Conservation (phyloP, 2,113 vertebrate genomes). For the Seriola quinqueradiata region DNA sequence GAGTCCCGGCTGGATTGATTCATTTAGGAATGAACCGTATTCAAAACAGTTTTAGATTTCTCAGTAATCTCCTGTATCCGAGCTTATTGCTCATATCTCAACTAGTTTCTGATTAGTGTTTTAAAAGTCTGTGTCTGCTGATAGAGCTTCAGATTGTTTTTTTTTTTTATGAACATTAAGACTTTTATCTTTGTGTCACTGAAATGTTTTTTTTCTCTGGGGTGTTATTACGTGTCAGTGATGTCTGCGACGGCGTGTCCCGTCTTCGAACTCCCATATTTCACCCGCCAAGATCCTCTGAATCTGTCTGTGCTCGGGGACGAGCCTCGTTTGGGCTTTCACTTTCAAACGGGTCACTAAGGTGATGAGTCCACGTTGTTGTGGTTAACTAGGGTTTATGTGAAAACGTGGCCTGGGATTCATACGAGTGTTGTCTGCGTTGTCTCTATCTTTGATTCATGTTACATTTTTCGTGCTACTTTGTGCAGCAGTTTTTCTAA, state of each 20-base stretch:
- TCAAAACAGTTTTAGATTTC: conserved; percentile 15
- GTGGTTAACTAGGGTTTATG: conserved; percentile 28
- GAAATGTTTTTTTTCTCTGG: not conserved
- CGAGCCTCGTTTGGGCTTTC: conserved; percentile 24
- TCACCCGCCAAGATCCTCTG: not conserved
- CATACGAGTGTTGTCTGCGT: not conserved
- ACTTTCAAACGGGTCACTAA: conserved; percentile 33
- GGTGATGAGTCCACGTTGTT: conserved; percentile 21
- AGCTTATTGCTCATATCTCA: conserved; percentile 12
- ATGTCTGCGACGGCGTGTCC: conserved; percentile 5
- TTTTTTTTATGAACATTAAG: conserved; percentile 18
- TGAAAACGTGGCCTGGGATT: not conserved
- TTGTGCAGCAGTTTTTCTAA: not conserved
- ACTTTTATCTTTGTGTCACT: conserved; percentile 13
- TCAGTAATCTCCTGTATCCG: conserved; percentile 15
- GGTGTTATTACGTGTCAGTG: not conserved
- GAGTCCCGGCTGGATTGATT: conserved; percentile 53
- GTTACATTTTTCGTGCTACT: not conserved
- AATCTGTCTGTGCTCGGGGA: conserved; percentile 23
- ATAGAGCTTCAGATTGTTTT: conserved; percentile 2
- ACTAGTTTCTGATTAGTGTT: conserved; percentile 7
- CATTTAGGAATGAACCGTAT: conserved; percentile 36
- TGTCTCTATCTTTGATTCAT: not conserved
- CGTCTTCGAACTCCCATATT: conserved; percentile 3
- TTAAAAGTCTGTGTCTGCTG: not conserved